These are phyloP conservation scores for Ariolimax columbianus DNA, from an alignment of 2,888 invertebrate genomes.

Conservation along the genomic window DNA sequence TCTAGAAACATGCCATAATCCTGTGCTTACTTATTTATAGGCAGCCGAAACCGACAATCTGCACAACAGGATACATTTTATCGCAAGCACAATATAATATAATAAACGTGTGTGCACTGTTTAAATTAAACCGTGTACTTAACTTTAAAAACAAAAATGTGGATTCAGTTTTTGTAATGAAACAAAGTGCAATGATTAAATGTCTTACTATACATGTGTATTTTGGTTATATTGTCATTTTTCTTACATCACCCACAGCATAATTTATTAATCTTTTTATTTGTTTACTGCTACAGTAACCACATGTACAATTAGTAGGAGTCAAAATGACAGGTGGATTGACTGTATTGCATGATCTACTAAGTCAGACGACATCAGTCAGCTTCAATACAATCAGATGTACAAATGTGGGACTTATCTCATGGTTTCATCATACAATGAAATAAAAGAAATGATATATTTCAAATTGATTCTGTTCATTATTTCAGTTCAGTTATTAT, in stretches of 20 bases:
- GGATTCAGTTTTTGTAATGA: not conserved
- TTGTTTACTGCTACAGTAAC: not conserved
- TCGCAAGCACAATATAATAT: too few species aligned
- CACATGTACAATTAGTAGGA: not conserved
- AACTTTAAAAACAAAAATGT: too few species aligned
- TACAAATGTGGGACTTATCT: constrained; percentile 21
- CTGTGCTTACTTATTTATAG: too few species aligned
- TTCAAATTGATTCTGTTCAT: not conserved
- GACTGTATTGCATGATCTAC: not conserved
- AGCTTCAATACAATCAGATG: not conserved
- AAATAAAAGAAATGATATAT: constrained; percentile 14
- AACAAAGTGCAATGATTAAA: not conserved
- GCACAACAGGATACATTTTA: too few species aligned
- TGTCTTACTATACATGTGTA: not conserved
- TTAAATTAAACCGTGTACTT: too few species aligned
- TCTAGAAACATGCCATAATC: too few species aligned
- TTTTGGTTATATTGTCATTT: not conserved
- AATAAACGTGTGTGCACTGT: too few species aligned
- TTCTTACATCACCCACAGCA: not conserved
- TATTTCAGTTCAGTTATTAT: not conserved
- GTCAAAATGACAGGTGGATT: not conserved
- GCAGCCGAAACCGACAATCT: too few species aligned
- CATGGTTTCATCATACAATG: not conserved
- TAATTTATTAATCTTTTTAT: not conserved
- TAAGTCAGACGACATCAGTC: not conserved